Evolutionary conservation across 2,888 invertebrate species (phyloP).

Genomic region (Petrophora chlorosata): DNA sequence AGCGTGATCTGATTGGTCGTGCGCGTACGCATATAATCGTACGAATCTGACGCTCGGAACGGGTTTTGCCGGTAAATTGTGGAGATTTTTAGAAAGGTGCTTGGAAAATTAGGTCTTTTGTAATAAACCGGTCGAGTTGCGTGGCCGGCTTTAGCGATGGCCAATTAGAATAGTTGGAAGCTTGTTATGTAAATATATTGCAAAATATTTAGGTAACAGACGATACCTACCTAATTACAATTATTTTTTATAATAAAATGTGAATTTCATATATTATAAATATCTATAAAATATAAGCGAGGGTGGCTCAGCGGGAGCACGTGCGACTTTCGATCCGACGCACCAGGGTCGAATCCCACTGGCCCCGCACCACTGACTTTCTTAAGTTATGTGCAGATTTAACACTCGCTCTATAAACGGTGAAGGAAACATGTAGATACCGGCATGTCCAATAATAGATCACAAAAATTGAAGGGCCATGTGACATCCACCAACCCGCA

Average conservation of each 20-base stretch:
- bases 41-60: conserved; percentile 61
- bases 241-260: conserved; percentile 9
- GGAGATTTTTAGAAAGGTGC: conserved; percentile 81
- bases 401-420: too few relatives aligned
- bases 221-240: conserved; percentile 10
- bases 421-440: too few relatives aligned
- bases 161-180: conserved; percentile 36
- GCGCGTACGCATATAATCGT: conserved; percentile 35
- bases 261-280: neutral
- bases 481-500: too few relatives aligned
- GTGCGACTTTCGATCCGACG: too few relatives aligned
- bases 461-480: too few relatives aligned
- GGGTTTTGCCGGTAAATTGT: conserved; percentile 69
- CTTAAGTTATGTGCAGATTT: too few relatives aligned
- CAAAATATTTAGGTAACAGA: conserved; percentile 34
- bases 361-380: too few relatives aligned
- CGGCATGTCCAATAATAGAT: too few relatives aligned
- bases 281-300: too few relatives aligned
- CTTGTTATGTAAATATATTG: conserved; percentile 40
- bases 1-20: conserved; percentile 33
- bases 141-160: conserved; percentile 25
- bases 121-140: conserved; percentile 47
- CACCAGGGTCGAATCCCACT: too few relatives aligned
- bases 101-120: conserved; percentile 54
- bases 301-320: too few relatives aligned